Base-by-base conservation (phyloP, 2,888 invertebrate genomes). In the Vanessa cardui region DNA sequence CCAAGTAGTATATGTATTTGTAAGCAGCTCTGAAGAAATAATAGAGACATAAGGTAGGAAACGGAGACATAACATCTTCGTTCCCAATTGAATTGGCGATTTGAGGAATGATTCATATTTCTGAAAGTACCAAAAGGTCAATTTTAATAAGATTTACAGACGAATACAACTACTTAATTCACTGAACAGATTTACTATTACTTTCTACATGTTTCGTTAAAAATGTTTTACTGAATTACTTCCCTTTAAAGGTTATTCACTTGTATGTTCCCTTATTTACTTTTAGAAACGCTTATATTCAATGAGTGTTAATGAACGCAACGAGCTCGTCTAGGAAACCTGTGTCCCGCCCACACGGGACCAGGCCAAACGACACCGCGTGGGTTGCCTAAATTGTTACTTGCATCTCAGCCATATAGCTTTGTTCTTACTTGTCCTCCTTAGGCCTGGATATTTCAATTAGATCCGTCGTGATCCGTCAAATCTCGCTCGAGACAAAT, bases 361-460 rank as follows among this genome's bases (percentile, higher is more conserved):
- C 26, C 39, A 46, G 50, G 31, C 54, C 61, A 21, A 54, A 54
- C 58, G 62, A 52, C 49, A 20, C 12, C 16, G 56, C 66, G 71
- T 71, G 69, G 71, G 71, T n/a, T 16, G 63, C 59, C 68, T 49
- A 65, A 70, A 68, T 70, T 70, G 64, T 62, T 65, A 65, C 50
- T 66, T 56, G 50, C 52, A 33, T 6, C 54, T 31, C 54, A n/a
- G 31, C 54, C 33, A 31, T 33, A 54, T 33, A 16, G 31, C 31
- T n/a, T 54, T 54, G 54, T 33, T 33, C 31, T 39, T 39, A n/a
- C 54, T 33, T 54, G 54, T 54, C 54, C 54, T 54, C 54, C 16
- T 54, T 54, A 33, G 54, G 26, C 31, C 31, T 54, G 52, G 52
- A 8, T 54, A 54, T 16, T 6, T 31, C 54, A 54, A 54, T 54